Conservation (phyloP, 2,797 vertebrate genomes). For the Sebastes vulpes region DNA sequence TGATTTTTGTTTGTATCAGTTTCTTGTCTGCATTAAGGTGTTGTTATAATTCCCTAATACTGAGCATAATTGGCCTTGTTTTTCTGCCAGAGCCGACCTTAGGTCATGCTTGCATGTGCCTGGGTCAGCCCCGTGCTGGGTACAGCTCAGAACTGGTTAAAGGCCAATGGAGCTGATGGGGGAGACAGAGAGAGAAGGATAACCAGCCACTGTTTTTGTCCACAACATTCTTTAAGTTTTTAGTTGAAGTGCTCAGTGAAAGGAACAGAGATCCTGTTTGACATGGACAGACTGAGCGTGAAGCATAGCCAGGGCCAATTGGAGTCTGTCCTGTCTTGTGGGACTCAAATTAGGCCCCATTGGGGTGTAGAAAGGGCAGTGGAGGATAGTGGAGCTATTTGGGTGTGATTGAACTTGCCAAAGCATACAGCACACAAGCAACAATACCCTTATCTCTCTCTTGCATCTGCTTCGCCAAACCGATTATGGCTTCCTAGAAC, state of each 20-base stretch:
- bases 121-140: conserved; percentile 26
- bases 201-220: conserved; percentile 24
- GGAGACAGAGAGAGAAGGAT: not conserved
- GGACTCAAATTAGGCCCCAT: conserved; percentile 21
- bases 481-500: not conserved
- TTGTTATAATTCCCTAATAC: not conserved
- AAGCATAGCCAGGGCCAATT: conserved; percentile 45
- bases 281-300: conserved; percentile 56
- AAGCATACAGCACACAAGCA: not conserved
- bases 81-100: conserved; percentile 34
- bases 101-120: conserved; percentile 23
- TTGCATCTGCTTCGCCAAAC: not conserved
- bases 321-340: conserved; percentile 14
- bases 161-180: conserved; percentile 10
- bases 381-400: not conserved
- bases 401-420: conserved; percentile 23
- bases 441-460: not conserved
- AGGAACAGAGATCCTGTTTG: conserved; percentile 37
- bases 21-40: not conserved
- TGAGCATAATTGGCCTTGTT: conserved; percentile 54
- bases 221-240: conserved; percentile 4
- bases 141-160: conserved; percentile 43
- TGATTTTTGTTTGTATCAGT: not conserved
- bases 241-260: conserved; percentile 17
- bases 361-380: conserved; percentile 1